A percentile compares a stretch with the other conserved stretches of the same genome.
Conservation (phyloP, 2,113 vertebrate genomes). For the Nothoprocta perdicaria region DNA sequence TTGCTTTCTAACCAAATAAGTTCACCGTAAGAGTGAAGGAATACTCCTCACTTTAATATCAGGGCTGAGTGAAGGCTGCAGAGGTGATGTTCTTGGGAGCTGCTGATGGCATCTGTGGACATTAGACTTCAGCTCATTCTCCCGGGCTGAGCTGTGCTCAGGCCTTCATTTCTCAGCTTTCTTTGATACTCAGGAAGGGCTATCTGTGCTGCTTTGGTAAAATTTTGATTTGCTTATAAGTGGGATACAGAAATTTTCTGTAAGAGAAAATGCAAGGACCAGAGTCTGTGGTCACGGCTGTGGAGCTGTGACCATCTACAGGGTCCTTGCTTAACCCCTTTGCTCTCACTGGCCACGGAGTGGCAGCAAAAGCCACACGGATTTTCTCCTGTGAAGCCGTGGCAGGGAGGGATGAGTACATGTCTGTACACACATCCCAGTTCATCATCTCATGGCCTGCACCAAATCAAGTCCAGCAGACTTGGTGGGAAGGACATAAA, state of each 20-base stretch:
- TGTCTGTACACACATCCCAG: no score
- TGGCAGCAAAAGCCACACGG: slow-evolving; percentile 43
- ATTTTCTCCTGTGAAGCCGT: rapidly evolving
- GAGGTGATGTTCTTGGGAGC: neutral
- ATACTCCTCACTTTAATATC: neutral
- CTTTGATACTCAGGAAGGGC: neutral
- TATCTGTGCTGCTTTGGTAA: neutral
- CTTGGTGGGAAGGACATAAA: neutral
- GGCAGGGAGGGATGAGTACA: rapidly evolving
- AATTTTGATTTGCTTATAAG: neutral
- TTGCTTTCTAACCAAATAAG: neutral
- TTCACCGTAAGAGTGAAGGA: neutral
- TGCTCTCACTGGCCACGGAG: neutral
- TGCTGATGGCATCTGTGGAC: neutral
- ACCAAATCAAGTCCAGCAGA: neutral
- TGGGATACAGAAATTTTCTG: neutral
- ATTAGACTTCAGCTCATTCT: neutral
- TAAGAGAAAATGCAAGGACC: neutral
- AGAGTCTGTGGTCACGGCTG: rapidly evolving
- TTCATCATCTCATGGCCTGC: neutral
- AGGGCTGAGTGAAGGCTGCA: neutral
- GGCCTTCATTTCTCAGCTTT: neutral
- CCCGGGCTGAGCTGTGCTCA: neutral
- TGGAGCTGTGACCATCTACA: rapidly evolving
- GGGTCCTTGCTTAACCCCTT: neutral